Conservation (phyloP, 2,113 vertebrate genomes). For the Oxygymnocypris stewartii region DNA sequence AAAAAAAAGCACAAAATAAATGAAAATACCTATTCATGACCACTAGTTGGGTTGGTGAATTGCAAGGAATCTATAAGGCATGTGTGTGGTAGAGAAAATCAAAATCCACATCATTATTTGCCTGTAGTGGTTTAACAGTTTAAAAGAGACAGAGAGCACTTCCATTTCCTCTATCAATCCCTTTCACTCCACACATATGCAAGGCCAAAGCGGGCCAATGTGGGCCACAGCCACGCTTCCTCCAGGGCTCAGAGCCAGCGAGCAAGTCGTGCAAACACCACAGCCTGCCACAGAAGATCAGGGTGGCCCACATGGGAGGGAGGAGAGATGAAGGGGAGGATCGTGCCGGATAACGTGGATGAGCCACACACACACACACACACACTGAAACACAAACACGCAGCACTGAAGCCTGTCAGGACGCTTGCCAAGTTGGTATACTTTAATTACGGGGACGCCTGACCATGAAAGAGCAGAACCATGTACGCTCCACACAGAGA, state of each 20-base stretch:
- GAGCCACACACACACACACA: slow-evolving; percentile 21
- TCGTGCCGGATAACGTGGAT: background rate
- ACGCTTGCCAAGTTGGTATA: slow-evolving; percentile 67
- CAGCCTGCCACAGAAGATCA: slow-evolving; percentile 8
- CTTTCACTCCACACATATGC: background rate
- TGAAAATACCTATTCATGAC: background rate
- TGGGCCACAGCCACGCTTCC: slow-evolving; percentile 26
- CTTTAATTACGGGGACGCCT: slow-evolving; percentile 68
- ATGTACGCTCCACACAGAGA: slow-evolving; percentile 37
- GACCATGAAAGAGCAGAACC: slow-evolving; percentile 19
- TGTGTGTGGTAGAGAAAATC: background rate
- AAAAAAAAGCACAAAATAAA: background rate
- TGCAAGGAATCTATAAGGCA: background rate
- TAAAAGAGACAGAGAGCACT: background rate
- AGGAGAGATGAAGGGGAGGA: background rate
- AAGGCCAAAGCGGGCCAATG: background rate
- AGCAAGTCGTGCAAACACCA: slow-evolving; percentile 21
- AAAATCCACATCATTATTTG: background rate
- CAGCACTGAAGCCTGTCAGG: slow-evolving; percentile 59
- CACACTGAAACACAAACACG: slow-evolving; percentile 9
- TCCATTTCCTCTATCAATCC: background rate
- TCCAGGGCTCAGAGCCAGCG: slow-evolving; percentile 11
- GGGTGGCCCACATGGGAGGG: slow-evolving; percentile 37
- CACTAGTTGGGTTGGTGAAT: background rate
- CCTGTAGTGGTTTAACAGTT: slow-evolving; percentile 15